phyloP scores from a whole-genome alignment of 2,888 invertebrate genomes.

The Acleris holmiana region DNA sequence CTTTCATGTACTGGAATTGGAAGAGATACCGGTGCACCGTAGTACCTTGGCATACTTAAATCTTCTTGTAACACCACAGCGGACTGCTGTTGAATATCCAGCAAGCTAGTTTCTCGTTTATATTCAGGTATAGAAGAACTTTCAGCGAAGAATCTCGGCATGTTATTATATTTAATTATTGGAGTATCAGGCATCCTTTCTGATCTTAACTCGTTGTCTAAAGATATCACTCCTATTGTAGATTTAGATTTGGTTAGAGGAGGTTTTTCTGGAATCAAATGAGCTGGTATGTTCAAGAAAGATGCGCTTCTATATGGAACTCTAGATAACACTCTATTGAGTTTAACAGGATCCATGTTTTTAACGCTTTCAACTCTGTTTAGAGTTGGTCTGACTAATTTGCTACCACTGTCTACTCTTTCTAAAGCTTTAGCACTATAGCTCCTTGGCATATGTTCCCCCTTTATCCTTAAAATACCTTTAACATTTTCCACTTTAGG shows the following conservation, averaged over 20 bases:
- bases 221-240: constrained; percentile 67
- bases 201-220: constrained; percentile 63
- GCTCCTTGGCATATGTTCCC: constrained; percentile 61
- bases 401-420: constrained; percentile 64
- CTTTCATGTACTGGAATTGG: constrained; percentile 69
- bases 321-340: constrained; percentile 72
- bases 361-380: constrained; percentile 77
- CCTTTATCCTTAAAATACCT: constrained; percentile 66
- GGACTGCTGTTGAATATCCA: constrained; percentile 81
- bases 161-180: constrained; percentile 74
- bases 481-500: constrained; percentile 76
- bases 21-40: constrained; percentile 68
- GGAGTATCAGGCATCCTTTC: constrained; percentile 78
- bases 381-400: constrained; percentile 57
- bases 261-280: constrained; percentile 70
- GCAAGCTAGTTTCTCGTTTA: constrained; percentile 72
- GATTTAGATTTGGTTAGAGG: constrained; percentile 74
- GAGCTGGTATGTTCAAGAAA: constrained; percentile 76
- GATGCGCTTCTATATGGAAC: constrained; percentile 80
- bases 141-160: constrained; percentile 78
- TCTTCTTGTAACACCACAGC: constrained; percentile 80
- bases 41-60: constrained; percentile 86
- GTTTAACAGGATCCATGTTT: constrained; percentile 69
- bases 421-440: constrained; percentile 70
- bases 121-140: constrained; percentile 70